Percentiles rank a stretch among this genome's conserved stretches.
These are phyloP conservation scores for Neolamprologus longior DNA, from an alignment of 2,113 vertebrate genomes.

Conservation along the genomic window DNA sequence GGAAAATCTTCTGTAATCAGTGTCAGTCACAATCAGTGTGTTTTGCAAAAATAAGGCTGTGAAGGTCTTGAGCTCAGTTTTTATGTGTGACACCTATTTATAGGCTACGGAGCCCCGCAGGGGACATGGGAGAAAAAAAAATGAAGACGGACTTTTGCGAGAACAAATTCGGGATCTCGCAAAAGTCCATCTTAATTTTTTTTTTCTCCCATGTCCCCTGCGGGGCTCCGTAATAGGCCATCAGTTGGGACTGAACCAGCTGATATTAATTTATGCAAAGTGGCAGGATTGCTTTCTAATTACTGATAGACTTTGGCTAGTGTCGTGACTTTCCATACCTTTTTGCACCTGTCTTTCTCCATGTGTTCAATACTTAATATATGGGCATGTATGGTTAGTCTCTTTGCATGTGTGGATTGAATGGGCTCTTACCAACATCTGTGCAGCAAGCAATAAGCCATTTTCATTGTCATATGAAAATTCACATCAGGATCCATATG, in stretches of 20 bases:
- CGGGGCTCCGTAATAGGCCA: neutral
- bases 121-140: too few relatives aligned
- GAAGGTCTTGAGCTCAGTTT: neutral
- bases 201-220: too few relatives aligned
- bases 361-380: neutral
- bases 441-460: neutral
- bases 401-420: neutral
- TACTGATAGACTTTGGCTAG: neutral
- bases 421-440: rapidly evolving
- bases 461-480: rapidly evolving
- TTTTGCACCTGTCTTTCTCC: too few relatives aligned
- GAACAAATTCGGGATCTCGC: too few relatives aligned
- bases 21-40: neutral
- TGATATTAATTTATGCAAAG: neutral
- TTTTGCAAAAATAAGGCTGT: neutral
- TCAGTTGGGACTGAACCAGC: neutral
- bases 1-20: neutral
- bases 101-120: neutral
- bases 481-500: neutral
- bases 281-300: neutral
- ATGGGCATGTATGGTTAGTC: neutral
- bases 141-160: too few relatives aligned
- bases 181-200: too few relatives aligned
- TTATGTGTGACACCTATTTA: neutral
- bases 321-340: too few relatives aligned